These are phyloP conservation scores for Melanotaenia nigrans DNA, from an alignment of 2,797 vertebrate genomes.

Conservation along the genomic window DNA sequence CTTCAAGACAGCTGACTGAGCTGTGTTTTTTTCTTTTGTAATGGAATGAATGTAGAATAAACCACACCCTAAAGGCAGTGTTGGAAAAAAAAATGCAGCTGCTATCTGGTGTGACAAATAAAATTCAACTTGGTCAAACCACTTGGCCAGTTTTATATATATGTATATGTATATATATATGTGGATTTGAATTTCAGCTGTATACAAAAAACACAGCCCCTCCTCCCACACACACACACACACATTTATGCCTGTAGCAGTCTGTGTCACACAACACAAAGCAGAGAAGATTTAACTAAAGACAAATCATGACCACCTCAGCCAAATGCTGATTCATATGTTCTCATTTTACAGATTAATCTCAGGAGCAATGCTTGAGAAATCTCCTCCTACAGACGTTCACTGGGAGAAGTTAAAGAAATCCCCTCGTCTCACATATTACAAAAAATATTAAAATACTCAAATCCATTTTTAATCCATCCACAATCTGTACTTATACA, in stretches of 20 bases:
- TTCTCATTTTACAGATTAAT: conserved; percentile 4
- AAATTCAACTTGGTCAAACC: not conserved
- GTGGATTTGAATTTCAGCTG: conserved; percentile 5
- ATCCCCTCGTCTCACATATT: not conserved
- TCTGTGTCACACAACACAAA: conserved; percentile 18
- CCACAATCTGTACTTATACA: conserved; percentile 1
- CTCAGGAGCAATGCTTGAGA: not conserved
- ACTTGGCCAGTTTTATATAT: not conserved
- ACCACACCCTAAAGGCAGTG: conserved; percentile 31
- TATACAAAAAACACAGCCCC: not conserved
- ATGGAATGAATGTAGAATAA: conserved; percentile 11
- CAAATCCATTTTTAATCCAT: conserved; percentile 3
- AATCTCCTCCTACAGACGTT: not conserved
- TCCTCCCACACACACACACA: not conserved
- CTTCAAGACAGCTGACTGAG: conserved; percentile 25
- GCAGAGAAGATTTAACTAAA: not conserved
- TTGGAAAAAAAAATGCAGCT: conserved; percentile 13
- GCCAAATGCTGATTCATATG: conserved; percentile 13
- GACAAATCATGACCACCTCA: conserved; percentile 14
- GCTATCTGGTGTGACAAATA: conserved; percentile 11
- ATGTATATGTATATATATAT: not conserved
- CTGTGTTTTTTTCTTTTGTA: conserved; percentile 6
- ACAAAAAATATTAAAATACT: not conserved
- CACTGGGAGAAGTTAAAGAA: not conserved
- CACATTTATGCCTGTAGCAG: conserved; percentile 6